These are phyloP conservation scores for Hetaerina titia DNA, from an alignment of 2,888 invertebrate genomes.

Conservation along the genomic window DNA sequence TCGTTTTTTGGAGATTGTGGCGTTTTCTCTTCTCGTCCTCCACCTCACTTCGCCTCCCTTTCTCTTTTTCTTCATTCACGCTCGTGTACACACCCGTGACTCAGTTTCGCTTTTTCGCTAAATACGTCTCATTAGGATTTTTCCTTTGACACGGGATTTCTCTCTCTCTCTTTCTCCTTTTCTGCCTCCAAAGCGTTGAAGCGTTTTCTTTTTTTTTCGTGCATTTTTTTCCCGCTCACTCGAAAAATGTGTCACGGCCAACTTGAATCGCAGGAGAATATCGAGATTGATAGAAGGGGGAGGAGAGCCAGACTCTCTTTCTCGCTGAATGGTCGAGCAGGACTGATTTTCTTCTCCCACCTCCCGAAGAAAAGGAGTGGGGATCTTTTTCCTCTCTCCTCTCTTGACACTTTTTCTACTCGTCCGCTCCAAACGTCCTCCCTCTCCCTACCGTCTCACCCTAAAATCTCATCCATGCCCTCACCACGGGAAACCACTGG, in stretches of 20 bases:
- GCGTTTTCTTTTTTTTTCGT: neutral
- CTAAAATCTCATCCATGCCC: neutral
- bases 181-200: neutral
- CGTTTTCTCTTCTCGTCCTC: neutral
- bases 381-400: neutral
- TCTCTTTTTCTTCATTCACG: neutral
- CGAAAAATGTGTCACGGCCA: conserved; percentile 60
- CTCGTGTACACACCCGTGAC: neutral
- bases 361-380: neutral
- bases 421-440: neutral
- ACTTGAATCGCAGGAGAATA: conserved; percentile 6
- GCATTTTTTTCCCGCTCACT: neutral
- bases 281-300: conserved; percentile 39
- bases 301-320: neutral
- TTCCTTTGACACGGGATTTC: conserved; percentile 9
- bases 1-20: neutral
- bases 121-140: conserved; percentile 50
- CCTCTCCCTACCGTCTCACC: neutral
- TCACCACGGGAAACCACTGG: neutral
- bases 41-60: neutral
- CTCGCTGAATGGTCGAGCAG: neutral
- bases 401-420: neutral
- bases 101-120: conserved; percentile 53
- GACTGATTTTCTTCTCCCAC: neutral
- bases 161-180: conserved; percentile 3